phyloP scores from a whole-genome alignment of 2,113 vertebrate genomes.

The Prietella phreatophila region DNA sequence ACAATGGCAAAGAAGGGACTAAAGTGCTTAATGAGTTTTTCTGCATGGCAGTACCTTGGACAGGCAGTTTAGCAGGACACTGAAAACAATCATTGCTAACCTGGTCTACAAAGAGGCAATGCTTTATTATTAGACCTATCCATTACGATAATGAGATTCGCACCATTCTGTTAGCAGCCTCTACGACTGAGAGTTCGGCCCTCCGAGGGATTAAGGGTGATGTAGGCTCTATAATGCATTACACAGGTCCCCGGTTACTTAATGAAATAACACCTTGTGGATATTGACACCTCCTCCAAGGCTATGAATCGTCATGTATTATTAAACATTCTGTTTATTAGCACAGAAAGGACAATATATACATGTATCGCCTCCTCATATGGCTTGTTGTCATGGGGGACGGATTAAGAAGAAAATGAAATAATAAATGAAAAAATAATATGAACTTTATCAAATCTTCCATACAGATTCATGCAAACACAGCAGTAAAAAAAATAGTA shows the following conservation, averaged over 20 bases:
- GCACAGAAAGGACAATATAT: neutral
- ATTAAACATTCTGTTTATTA: conserved; percentile 33
- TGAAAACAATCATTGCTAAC: conserved; percentile 69
- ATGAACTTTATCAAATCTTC: neutral
- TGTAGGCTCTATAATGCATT: conserved; percentile 58
- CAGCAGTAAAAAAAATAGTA: too few species aligned
- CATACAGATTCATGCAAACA: neutral
- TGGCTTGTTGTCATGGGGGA: neutral
- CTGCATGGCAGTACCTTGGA: conserved; percentile 59
- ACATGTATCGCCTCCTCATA: neutral
- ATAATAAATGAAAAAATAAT: neutral
- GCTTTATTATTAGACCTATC: conserved; percentile 69
- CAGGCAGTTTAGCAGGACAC: conserved; percentile 60
- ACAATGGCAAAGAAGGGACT: conserved; percentile 44
- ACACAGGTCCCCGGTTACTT: conserved; percentile 56
- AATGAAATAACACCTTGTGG: conserved; percentile 47
- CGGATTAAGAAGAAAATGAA: neutral
- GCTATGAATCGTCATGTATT: conserved; percentile 43
- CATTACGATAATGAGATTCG: conserved; percentile 71
- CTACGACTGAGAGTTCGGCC: conserved; percentile 56
- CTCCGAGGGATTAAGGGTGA: conserved; percentile 60
- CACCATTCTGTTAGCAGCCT: conserved; percentile 56
- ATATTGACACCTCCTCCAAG: conserved; percentile 42
- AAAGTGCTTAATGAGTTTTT: conserved; percentile 60
- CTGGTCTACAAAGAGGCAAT: conserved; percentile 65